phyloP scores from a whole-genome alignment of 2,888 invertebrate species.

The Amphipoea lucens region DNA sequence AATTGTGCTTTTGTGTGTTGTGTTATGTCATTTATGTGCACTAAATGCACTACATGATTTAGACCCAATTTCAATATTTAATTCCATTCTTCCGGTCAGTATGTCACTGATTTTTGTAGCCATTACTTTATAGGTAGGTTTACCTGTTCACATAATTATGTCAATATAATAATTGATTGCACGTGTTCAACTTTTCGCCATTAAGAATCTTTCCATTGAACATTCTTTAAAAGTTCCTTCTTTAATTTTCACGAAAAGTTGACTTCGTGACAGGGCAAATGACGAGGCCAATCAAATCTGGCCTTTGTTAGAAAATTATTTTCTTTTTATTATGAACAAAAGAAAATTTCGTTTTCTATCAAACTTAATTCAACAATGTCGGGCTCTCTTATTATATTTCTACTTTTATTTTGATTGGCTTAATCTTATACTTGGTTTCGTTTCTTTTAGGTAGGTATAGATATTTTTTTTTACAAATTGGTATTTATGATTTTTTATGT shows the following conservation, averaged over 20 bases:
- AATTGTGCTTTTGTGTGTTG: no score
- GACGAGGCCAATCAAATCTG: constrained; percentile 68
- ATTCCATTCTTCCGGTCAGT: neutral
- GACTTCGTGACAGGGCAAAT: constrained; percentile 54
- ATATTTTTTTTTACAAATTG: constrained; percentile 32
- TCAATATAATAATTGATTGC: constrained; percentile 9
- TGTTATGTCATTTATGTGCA: no score
- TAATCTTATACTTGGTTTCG: constrained; percentile 45
- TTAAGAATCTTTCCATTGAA: constrained; percentile 27
- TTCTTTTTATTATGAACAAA: constrained; percentile 72
- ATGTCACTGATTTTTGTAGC: neutral
- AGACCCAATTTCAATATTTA: no score
- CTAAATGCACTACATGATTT: no score
- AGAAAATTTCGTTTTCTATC: constrained; percentile 72
- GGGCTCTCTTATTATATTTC: constrained; percentile 64
- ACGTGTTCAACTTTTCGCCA: neutral
- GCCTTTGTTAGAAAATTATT: constrained; percentile 68
- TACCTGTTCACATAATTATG: neutral
- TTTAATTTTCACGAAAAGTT: constrained; percentile 36
- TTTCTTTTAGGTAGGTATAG: constrained; percentile 21
- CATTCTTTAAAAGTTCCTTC: constrained; percentile 36
- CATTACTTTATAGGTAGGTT: neutral
- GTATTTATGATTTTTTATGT: constrained; percentile 33
- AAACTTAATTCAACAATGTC: constrained; percentile 75
- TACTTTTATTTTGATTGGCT: constrained; percentile 68